Evolutionary conservation across 1,140 invertebrate genomes (phyloP).

Genomic region (Littorina saxatilis): DNA sequence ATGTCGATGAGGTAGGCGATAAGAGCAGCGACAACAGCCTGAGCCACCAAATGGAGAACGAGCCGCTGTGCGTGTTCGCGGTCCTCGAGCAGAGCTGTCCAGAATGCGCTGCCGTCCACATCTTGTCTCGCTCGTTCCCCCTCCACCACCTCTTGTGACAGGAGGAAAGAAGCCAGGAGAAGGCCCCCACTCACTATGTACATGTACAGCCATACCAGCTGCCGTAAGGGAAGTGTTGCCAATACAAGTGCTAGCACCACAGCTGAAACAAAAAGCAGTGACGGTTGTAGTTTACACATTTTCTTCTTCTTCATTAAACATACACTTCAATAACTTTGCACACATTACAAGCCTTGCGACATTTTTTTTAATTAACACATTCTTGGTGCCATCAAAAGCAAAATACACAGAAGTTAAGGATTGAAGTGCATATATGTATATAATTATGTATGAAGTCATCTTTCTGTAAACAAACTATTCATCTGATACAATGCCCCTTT

Average conservation of each 20-base stretch:
- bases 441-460: no score
- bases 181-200: conserved; percentile 77
- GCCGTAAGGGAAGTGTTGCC: conserved; percentile 77
- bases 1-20: conserved; percentile 77
- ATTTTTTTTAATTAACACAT: no score
- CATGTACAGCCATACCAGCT: conserved; percentile 78
- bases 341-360: no score
- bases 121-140: conserved; percentile 65
- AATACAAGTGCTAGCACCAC: conserved; percentile 77
- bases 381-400: no score
- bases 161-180: conserved; percentile 73
- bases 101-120: conserved; percentile 51
- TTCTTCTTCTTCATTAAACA: no score
- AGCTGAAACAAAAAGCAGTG: conserved; percentile 73
- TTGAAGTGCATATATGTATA: background rate
- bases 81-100: conserved; percentile 66
- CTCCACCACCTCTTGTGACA: conserved; percentile 77
- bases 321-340: no score
- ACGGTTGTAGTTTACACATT: no score
- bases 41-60: conserved; percentile 73
- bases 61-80: conserved; percentile 62
- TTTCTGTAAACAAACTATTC: no score
- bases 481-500: no score
- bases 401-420: no score
- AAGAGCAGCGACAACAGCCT: conserved; percentile 75